Evolutionary conservation across 2,113 vertebrate genomes (phyloP).

Genomic region (Dendropsophus ebraccatus): DNA sequence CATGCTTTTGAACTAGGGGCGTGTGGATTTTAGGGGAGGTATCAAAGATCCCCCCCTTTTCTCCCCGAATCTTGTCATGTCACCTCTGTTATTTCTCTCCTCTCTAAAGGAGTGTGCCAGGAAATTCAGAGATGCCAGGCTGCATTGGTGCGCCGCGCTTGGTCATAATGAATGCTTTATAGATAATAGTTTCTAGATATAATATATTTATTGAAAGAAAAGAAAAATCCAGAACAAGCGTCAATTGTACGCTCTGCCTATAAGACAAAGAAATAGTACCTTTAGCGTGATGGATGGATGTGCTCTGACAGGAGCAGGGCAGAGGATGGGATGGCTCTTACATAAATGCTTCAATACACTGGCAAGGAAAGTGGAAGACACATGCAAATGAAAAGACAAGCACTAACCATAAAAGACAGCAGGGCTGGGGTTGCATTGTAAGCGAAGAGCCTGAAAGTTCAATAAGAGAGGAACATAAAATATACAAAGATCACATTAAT

Average conservation of each 20-base stretch:
- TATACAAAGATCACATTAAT: background rate
- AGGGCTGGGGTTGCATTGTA: background rate
- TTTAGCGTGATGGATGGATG: slow-evolving; percentile 8
- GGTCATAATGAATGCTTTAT: background rate
- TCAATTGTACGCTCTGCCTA: slow-evolving; percentile 4
- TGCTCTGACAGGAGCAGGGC: slow-evolving; percentile 8
- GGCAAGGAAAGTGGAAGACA: background rate
- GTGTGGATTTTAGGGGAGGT: slow-evolving; percentile 38
- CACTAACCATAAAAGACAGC: background rate
- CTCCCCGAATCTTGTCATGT: slow-evolving; percentile 24
- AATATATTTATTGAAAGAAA: background rate
- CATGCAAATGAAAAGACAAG: background rate
- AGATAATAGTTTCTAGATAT: background rate
- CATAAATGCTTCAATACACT: background rate
- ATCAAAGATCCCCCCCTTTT: background rate
- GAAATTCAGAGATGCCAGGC: background rate
- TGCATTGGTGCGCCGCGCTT: background rate
- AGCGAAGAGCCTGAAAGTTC: background rate
- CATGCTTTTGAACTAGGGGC: slow-evolving; percentile 43
- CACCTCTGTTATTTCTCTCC: slow-evolving; percentile 29
- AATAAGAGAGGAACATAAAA: background rate
- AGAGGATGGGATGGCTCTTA: background rate
- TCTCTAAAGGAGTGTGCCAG: slow-evolving; percentile 5
- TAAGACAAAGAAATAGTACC: slow-evolving; percentile 36
- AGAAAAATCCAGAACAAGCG: background rate